These are phyloP conservation scores for Rhyacichthys aspro DNA, from an alignment of 2,797 vertebrate genomes.

Conservation along the genomic window DNA sequence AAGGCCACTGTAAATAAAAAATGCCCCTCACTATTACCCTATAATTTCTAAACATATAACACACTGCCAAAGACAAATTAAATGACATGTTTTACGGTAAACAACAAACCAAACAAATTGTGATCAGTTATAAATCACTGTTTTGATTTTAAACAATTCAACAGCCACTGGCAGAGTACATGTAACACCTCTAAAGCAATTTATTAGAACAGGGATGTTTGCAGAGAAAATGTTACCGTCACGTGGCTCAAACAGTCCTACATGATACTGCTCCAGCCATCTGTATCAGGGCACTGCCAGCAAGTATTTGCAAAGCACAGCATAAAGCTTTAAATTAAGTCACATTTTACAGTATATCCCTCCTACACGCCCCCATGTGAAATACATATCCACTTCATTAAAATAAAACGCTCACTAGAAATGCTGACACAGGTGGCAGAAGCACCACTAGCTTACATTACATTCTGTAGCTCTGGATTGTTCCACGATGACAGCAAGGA, in stretches of 20 bases:
- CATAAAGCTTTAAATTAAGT: slow-evolving; percentile 70
- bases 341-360: slow-evolving; percentile 30
- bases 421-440: slow-evolving; percentile 71
- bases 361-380: slow-evolving; percentile 13
- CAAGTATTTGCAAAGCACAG: slow-evolving; percentile 62
- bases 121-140: slow-evolving; percentile 56
- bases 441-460: slow-evolving; percentile 72
- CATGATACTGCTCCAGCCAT: slow-evolving; percentile 65
- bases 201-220: slow-evolving; percentile 86
- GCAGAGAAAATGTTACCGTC: slow-evolving; percentile 72
- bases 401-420: slow-evolving; percentile 55
- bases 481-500: slow-evolving; percentile 67
- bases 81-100: no score
- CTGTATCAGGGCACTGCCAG: slow-evolving; percentile 65
- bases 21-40: no score
- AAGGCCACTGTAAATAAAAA: no score
- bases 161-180: slow-evolving; percentile 63
- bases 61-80: no score
- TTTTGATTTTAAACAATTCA: slow-evolving; percentile 66
- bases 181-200: slow-evolving; percentile 82
- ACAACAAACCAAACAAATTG: no score
- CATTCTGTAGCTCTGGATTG: slow-evolving; percentile 76
- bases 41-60: no score
- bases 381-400: slow-evolving; percentile 47
- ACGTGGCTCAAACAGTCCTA: slow-evolving; percentile 76